Base-by-base conservation (phyloP, 2,888 invertebrate species). In the Cephus spinipes region DNA sequence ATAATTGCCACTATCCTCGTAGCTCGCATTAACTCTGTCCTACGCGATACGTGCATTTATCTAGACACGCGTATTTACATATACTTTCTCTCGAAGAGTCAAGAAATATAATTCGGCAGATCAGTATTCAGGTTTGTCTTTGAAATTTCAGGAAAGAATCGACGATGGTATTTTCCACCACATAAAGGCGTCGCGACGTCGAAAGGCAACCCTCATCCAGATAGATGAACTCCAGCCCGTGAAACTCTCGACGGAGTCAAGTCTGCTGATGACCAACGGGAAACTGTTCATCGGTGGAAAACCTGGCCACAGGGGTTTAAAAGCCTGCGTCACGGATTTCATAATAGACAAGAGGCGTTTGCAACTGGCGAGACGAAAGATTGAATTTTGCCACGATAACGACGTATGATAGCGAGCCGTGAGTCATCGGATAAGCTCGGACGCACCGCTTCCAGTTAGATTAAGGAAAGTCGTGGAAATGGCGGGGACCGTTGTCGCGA, bases 341-440 rank as follows among this genome's bases (percentile, higher is more conserved):
- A 86, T 91, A 73, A 89, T 89, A 55, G 91, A 91, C 84, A 91
- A 90, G 76, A 88, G 91, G 36, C 84, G 90, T 68, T 79, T 91
- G 71, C 89, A 89, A 15, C 79, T 91, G 30, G 85, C 90, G 55
- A 88, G 91, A 79, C 88, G 91, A 71, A 91, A 89, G 80, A 89
- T 91, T 79, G 89, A 90, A 73, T 89, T 89, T 79, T 91, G 91
- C 81, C 91, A 91, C 84, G 91, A 91, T 84, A 91, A 91, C 85
- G 91, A 91, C 83, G 91, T 91, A 88, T 90, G 91, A 91, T 91
- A 89, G 82, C 79, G 80, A 81, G 75, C 77, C 71, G 80, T 9
- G 11, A 35, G 12, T 34, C n/a, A 15, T 23, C 31, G 33, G 33
- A 23, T 15, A 3, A 71, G 71, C 30, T 0, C 2, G 30, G 33